Evolutionary conservation across 1,140 invertebrate genomes (phyloP), one percentile per base, ranked within the genome.

Genomic region (Temnothorax curvispinosus): DNA sequence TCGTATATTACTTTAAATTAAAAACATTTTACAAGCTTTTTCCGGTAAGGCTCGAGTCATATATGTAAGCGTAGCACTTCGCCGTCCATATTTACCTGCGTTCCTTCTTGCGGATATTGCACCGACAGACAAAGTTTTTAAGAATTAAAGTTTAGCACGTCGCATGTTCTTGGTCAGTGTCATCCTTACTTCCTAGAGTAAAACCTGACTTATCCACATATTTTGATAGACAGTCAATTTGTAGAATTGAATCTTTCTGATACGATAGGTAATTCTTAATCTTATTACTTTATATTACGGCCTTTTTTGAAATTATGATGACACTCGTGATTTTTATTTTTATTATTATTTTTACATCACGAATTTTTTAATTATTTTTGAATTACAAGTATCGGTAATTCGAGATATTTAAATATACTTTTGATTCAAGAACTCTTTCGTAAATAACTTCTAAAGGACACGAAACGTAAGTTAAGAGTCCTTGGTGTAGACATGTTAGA

Each of bases 81-180:
- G 52, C 75, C 89, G 89, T 90, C 54, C 27, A 65, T 58, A 65
- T 90, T 91, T 67, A 76, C 38, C 76, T 58, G 65, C 87, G 85
- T 87, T 86, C 62, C 52, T 84, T 87, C 62, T 88, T 82, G 82
- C 86, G 80, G 89, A 76, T 85, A 88, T 91, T 92, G 91, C 88
- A 90, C 90, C 72, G 87, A 88, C 88, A 87, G 75, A 87, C 86
- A 81, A 82, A 89, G 74, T 81, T 71, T 65, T 88, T 75, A 75
- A 84, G 67, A 87, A 88, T 82, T 91, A 89, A 92, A 94, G 88
- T 93, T 93, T 75, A 93, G 94, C 94, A 95, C 94, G 94, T 89
- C 92, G 94, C 94, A 95, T 95, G 94, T 94, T 94, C 93, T 94
- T 94, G 91, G 90, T 92, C 91, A 92, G 87, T 92, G 91, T 92